Percentiles rank a stretch among this genome's conserved stretches.
Evolutionary conservation across 2,797 vertebrate species (phyloP).

Genomic region (Graptemys geographica): DNA sequence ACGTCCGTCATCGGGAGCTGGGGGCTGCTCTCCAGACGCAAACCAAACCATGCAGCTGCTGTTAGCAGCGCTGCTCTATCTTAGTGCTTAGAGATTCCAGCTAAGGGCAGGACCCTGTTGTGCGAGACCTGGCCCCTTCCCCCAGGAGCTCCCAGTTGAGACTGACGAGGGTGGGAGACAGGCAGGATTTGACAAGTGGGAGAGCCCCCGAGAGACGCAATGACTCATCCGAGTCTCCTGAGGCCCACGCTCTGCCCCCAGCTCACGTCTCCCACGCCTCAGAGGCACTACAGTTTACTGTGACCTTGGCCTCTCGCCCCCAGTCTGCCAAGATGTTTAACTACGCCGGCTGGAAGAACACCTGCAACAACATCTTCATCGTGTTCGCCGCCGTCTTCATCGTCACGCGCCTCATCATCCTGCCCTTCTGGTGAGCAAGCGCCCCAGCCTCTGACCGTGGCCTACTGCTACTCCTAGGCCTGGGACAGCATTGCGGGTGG

Average conservation of each 20-base stretch:
- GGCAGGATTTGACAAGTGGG: background rate
- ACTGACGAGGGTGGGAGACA: background rate
- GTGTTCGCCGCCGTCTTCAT: constrained; percentile 93
- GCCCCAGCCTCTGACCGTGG: fast-evolving
- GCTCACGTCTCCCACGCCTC: background rate
- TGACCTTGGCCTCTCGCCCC: background rate
- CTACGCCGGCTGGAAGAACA: constrained; percentile 95
- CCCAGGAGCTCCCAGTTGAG: background rate
- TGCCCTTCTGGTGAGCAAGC: constrained; percentile 92
- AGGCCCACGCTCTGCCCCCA: fast-evolving
- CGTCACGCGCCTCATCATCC: constrained; percentile 91
- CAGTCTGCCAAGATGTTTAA: constrained; percentile 99
- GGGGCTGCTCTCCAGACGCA: background rate
- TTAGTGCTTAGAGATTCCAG: background rate
- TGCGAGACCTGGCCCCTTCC: background rate
- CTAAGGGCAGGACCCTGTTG: background rate
- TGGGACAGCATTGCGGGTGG: background rate
- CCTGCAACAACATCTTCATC: constrained; percentile 96
- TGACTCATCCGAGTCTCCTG: background rate
- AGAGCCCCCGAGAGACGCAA: background rate
- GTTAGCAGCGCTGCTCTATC: background rate
- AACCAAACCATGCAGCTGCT: background rate
- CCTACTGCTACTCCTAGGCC: too few species aligned
- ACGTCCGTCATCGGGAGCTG: background rate
- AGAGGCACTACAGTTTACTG: background rate